phyloP scores from a whole-genome alignment of 2,888 invertebrate species.

The Artemia sinica region DNA sequence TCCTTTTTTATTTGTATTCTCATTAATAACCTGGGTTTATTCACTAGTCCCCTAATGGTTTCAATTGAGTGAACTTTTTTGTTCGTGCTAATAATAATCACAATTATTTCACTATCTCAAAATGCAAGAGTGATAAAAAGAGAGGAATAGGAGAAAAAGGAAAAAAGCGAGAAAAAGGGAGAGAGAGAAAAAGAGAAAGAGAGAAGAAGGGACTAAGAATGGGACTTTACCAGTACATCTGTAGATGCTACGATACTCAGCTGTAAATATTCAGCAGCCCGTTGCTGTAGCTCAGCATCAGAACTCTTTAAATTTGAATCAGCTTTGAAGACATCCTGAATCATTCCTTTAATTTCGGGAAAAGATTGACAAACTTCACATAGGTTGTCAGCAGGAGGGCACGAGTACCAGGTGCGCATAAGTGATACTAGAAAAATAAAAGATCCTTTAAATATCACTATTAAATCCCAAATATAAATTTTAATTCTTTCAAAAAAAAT shows the following conservation, averaged over 20 bases:
- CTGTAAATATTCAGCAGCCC: slow-evolving; percentile 93
- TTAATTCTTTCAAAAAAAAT: slow-evolving; percentile 5
- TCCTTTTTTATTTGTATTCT: too few relatives aligned
- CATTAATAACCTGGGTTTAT: too few relatives aligned
- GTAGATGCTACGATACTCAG: slow-evolving; percentile 87
- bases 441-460: slow-evolving; percentile 19
- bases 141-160: not conserved
- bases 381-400: slow-evolving; percentile 92
- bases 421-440: slow-evolving; percentile 49
- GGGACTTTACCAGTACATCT: slow-evolving; percentile 57
- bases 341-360: slow-evolving; percentile 89
- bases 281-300: slow-evolving; percentile 93
- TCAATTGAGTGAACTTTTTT: too few relatives aligned
- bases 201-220: not conserved
- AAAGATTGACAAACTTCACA: slow-evolving; percentile 96
- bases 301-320: slow-evolving; percentile 92
- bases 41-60: too few relatives aligned
- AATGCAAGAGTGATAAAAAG: too few relatives aligned
- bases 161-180: not conserved
- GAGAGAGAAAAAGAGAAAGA: not conserved
- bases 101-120: too few relatives aligned
- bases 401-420: slow-evolving; percentile 90
- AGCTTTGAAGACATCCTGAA: slow-evolving; percentile 81
- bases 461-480: not conserved
- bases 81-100: too few relatives aligned